Base-by-base conservation (phyloP, 2,888 invertebrate species). In the Catocala fraxini region DNA sequence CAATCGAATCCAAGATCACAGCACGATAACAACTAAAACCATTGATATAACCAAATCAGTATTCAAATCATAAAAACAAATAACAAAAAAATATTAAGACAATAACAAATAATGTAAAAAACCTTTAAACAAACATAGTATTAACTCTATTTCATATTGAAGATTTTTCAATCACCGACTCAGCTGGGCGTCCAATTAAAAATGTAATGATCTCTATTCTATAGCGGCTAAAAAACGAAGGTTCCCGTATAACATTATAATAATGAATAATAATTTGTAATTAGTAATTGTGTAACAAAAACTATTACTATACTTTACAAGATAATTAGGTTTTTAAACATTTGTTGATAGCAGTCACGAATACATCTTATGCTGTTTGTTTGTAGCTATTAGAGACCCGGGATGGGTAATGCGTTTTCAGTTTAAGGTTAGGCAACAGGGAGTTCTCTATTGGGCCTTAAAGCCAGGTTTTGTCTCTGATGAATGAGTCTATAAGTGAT, bases 101-200 rank as follows among this genome's bases (percentile, higher is more conserved):
- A 67, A 73, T 67, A 75, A 73, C 56, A 65, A 70, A 76, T 76
- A 71, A 67, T 65, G 52, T 25, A 25, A 62, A 73, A 56, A 51
- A 13, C 60, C 59, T 53, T 47, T 53, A 72, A 74, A 79, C 77
- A 79, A 79, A 84, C 75, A 84, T 75, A 69, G 76, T 77, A 81
- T 81, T 77, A 75, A 75, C 73, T 73, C 79, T 76, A 75, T 76
- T 75, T 76, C 77, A 78, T 72, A 78, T 78, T 63, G 62, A 69
- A 86, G 83, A 85, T 85, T 91, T 90, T 92, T 90, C 90, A 91
- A 91, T 92, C 91, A 88, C 65, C 74, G 45, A 65, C 91, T 6
- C 91, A 90, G 91, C 86, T 66, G 88, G 91, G 71, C 60, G 70
- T 80, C 88, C 86, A 85, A 89, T 91, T 90, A 90, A 83, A 88